Evolutionary conservation across 2,113 vertebrate species (phyloP), one percentile per base, ranked within the genome.

Genomic region (Empidonax traillii): DNA sequence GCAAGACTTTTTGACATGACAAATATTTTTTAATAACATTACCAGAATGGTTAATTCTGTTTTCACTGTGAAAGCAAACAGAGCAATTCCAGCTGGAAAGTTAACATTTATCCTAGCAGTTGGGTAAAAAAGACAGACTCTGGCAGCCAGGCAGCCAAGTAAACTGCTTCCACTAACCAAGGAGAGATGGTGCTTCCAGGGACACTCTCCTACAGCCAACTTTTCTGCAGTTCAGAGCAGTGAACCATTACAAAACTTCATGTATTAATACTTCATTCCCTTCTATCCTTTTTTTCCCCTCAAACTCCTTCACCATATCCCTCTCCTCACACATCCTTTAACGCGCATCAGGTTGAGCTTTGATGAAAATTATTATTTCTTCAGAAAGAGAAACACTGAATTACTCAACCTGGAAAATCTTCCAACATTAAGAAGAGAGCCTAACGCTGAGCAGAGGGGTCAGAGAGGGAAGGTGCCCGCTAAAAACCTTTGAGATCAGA

Each of bases 11-110:
- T 94, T 95, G 96, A 97, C 96, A 96, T 95, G 94, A 97, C 90
- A 96, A 97, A 96, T 96, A 97, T 94, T 97, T 97, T 96, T 95
- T 95, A 97, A 97, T 96, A 96, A 97, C 91, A 92, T 95, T 94
- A 96, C 96, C 88, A 93, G 90, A 74, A 97, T 95, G 90, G 95
- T 97, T 97, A 94, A 90, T 95, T 97, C 95, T 97, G 80, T 94
- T 95, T 93, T 89, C 58, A 31, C 68, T 78, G 90, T 65, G 82
- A 97, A 97, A 98, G 93, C 89, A 96, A 97, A 96, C 92, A 94
- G 41, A 93, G 75, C 69, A 74, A 91, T 89, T 97, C 84, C 94
- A 89, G 18, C 72, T 93, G 85, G 93, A 93, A 62, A 94, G 94
- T 94, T 79, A 91, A 92, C 85, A 80, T 91, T 96, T 88, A 93